Evolutionary conservation across 2,888 invertebrate species (phyloP), one percentile per base, ranked within the genome.

Genomic region (Maniola hyperantus): DNA sequence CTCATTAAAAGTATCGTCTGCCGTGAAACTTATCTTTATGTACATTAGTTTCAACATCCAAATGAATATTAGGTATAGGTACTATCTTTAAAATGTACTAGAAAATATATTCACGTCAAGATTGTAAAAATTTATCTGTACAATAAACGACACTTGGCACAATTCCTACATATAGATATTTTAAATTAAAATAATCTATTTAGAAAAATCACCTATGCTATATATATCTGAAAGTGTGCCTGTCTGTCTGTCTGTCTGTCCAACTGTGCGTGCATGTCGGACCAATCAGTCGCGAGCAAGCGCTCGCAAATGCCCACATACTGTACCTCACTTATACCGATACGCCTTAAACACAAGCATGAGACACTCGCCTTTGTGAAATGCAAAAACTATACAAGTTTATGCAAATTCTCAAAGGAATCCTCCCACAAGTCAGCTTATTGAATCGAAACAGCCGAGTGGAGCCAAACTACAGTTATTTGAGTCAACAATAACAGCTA

Each of bases 401-500:
- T 51, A 51, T 51, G 50, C 50, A 51, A 20, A 51, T 51, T 51
- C 26, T 51, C 26, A 26, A 51, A 51, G 20, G 26, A 26, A 26
- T 26, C 50, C 50, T 51, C 48, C 46, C 42, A n/a, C 20, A 26
- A 15, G 26, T 34, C 46, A 15, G 13, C 50, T 62, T 65, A 68
- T 68, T 68, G 68, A 68, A 61, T 68, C 57, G 57, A 44, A 67
- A 65, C 34, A 20, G 58, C 69, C n/a, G 60, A 42, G 61, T 39
- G n/a, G 36, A 33, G 15, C 67, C 36, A 64, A 73, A 76, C 73
- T 78, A 79, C 81, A 76, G 79, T 82, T 79, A 80, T 79, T 77
- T 76, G 72, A 82, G 81, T 83, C 82, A 81, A 85, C 82, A 79
- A 76, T 74, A 75, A 72, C 72, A 67, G 73, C 77, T 80, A 80